phyloP scores from a whole-genome alignment of 2,888 invertebrate genomes.

The Branchipolynoe longqiensis region DNA sequence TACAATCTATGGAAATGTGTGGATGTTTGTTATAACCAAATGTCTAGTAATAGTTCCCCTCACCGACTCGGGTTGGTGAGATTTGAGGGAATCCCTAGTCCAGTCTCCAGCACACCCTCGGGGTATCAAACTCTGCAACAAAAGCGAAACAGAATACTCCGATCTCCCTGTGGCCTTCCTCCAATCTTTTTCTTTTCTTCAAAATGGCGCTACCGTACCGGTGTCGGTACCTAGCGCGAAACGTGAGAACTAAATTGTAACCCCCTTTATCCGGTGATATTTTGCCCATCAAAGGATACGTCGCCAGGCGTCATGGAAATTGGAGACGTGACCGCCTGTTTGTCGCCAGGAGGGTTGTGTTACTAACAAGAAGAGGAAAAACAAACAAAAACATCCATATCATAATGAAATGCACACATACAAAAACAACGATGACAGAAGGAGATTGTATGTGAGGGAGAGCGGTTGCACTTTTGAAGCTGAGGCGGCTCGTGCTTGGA shows the following conservation, averaged over 20 bases:
- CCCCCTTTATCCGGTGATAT: slow-evolving; percentile 33
- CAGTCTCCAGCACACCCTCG: background rate
- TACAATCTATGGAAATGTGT: no score
- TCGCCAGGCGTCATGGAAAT: slow-evolving; percentile 16
- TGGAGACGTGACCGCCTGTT: slow-evolving; percentile 4
- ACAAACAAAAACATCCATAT: no score
- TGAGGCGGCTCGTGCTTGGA: no score
- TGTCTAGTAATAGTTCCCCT: background rate
- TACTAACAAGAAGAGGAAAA: no score
- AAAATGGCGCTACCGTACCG: background rate
- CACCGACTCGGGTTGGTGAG: background rate
- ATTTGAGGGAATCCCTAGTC: slow-evolving; percentile 23
- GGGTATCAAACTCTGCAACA: slow-evolving; percentile 30
- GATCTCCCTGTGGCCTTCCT: slow-evolving; percentile 12
- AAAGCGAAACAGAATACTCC: slow-evolving; percentile 16
- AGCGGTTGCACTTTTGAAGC: no score
- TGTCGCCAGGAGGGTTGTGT: no score
- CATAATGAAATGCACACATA: no score
- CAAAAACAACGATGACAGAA: no score
- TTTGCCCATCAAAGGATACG: slow-evolving; percentile 36
- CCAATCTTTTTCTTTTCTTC: background rate
- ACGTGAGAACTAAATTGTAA: slow-evolving; percentile 42
- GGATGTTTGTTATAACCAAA: background rate
- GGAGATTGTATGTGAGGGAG: no score
- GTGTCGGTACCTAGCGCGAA: slow-evolving; percentile 29